Percentiles rank a stretch among this genome's conserved stretches.
phyloP scores from a whole-genome alignment of 1,140 invertebrate genomes.

The Chironomus tepperi region DNA sequence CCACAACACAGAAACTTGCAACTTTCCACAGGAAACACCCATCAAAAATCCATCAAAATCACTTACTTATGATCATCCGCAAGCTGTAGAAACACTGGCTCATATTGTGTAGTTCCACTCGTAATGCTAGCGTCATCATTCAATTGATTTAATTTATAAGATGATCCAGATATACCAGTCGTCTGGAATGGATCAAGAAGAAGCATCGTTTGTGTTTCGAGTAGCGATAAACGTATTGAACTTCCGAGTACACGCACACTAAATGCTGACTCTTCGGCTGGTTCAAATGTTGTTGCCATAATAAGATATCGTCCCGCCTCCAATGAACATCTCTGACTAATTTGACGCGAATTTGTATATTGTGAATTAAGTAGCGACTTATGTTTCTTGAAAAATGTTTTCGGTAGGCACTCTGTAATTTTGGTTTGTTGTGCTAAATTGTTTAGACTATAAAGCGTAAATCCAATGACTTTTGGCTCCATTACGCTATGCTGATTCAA shows the following conservation, averaged over 20 bases:
- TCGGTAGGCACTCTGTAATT: conserved; percentile 49
- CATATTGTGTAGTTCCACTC: conserved; percentile 59
- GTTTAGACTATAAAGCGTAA: conserved; percentile 70
- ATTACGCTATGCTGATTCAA: conserved; percentile 85
- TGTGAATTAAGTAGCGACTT: conserved; percentile 83
- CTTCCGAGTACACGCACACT: conserved; percentile 37
- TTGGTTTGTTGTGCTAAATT: conserved; percentile 33
- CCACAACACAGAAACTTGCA: too few relatives aligned
- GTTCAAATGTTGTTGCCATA: conserved; percentile 86
- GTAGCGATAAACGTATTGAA: conserved; percentile 32
- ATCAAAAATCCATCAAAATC: too few relatives aligned
- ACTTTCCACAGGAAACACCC: too few relatives aligned
- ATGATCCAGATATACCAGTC: conserved; percentile 31
- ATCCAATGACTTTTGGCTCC: conserved; percentile 90
- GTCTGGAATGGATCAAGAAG: conserved; percentile 66
- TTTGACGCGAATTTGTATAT: conserved; percentile 85
- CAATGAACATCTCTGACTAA: conserved; percentile 67
- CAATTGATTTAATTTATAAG: conserved; percentile 18
- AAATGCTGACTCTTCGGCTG: conserved; percentile 69
- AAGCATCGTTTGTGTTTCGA: conserved; percentile 72
- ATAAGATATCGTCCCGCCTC: conserved; percentile 78
- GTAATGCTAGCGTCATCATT: conserved; percentile 31
- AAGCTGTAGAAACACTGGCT: conserved; percentile 80
- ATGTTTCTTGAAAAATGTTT: conserved; percentile 79
- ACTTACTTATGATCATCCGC: conserved; percentile 64